Percentiles rank a stretch among this genome's conserved stretches.
Conservation (phyloP, 2,888 invertebrate genomes). For the Nomada lathburiana region DNA sequence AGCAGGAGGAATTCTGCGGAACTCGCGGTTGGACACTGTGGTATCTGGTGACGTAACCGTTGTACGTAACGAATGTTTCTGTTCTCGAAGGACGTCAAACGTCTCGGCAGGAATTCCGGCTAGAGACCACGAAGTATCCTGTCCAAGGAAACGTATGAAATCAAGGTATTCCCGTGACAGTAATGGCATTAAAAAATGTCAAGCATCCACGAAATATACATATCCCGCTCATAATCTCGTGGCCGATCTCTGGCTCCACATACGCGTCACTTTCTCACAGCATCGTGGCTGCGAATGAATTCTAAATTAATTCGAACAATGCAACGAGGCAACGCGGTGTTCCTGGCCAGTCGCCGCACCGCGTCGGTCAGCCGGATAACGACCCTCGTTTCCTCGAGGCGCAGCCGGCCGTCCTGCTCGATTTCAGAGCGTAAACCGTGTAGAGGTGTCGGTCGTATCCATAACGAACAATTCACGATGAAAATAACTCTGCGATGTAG, state of each 20-base stretch:
- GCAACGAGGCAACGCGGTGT: slow-evolving; percentile 13
- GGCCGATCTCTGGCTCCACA: background rate
- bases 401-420: slow-evolving; percentile 34
- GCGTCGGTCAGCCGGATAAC: slow-evolving; percentile 26
- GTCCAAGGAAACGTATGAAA: slow-evolving; percentile 5
- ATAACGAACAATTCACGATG: slow-evolving; percentile 69
- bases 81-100: slow-evolving; percentile 1
- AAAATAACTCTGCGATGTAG: slow-evolving; percentile 66
- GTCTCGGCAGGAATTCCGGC: slow-evolving; percentile 47
- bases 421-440: slow-evolving; percentile 47
- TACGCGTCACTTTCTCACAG: slow-evolving; percentile 33
- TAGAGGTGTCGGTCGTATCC: slow-evolving; percentile 63
- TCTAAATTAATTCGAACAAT: slow-evolving; percentile 54
- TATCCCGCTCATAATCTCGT: slow-evolving; percentile 15
- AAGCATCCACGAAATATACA: slow-evolving; percentile 4
- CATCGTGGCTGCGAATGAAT: slow-evolving; percentile 12
- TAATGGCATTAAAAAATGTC: slow-evolving; percentile 17
- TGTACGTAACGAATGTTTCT: slow-evolving; percentile 1
- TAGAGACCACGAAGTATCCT: too few relatives aligned
- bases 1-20: slow-evolving; percentile 32
- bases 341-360: background rate
- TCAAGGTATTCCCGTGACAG: slow-evolving; percentile 42
- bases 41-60: slow-evolving; percentile 16
- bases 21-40: slow-evolving; percentile 21
- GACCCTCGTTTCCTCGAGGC: slow-evolving; percentile 28